Percentiles rank a stretch among this genome's conserved stretches.
These are phyloP conservation scores for Drosophila fulvimacula DNA, from an alignment of 2,888 invertebrate genomes.

Conservation along the genomic window DNA sequence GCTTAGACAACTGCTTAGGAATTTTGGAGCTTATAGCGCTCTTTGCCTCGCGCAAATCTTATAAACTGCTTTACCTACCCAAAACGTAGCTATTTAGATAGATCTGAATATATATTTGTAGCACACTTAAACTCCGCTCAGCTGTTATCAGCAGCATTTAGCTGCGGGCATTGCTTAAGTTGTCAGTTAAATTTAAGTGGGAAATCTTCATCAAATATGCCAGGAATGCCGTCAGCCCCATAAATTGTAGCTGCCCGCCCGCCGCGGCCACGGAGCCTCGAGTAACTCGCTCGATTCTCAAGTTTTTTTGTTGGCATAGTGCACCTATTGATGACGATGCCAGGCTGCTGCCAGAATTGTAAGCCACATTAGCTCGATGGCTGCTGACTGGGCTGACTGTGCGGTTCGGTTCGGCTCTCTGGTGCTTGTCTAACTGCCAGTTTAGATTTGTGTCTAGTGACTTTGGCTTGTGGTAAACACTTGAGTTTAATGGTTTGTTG, in stretches of 20 bases:
- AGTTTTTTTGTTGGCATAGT: constrained; percentile 42
- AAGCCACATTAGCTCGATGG: constrained; percentile 28
- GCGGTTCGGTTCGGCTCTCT: constrained; percentile 4
- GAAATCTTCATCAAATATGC: constrained; percentile 52
- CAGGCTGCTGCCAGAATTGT: constrained; percentile 4
- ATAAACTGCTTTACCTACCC: background rate
- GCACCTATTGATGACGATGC: constrained; percentile 53
- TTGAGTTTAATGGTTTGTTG: constrained; percentile 80
- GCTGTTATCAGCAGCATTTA: constrained; percentile 26
- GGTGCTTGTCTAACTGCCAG: constrained; percentile 76
- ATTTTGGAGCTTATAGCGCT: background rate
- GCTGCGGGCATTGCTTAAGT: constrained; percentile 27
- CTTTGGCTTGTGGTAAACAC: constrained; percentile 77
- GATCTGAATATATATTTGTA: background rate
- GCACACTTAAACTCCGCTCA: constrained; percentile 4
- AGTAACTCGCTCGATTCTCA: constrained; percentile 14
- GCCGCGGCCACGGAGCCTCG: background rate
- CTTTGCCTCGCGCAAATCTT: background rate
- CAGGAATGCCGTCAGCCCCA: constrained; percentile 22
- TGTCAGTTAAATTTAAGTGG: constrained; percentile 51
- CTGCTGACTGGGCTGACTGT: background rate
- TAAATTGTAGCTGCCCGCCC: constrained; percentile 23
- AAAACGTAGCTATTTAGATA: background rate
- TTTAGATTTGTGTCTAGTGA: constrained; percentile 80
- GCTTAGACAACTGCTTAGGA: background rate